Base-by-base conservation (phyloP, 2,797 vertebrate genomes). In the Eleutherodactylus coqui region DNA sequence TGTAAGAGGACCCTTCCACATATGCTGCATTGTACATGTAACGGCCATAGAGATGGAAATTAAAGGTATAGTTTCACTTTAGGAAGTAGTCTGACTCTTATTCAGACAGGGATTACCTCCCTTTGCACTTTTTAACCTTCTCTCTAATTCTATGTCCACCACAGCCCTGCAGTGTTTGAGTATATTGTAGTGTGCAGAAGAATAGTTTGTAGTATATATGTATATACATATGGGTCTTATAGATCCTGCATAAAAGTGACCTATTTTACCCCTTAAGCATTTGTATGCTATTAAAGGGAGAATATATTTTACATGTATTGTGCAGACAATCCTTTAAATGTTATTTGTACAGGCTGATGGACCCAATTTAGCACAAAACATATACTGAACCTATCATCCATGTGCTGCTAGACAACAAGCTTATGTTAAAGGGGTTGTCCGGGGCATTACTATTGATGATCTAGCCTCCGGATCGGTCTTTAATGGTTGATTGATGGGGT, bases 221-320 rank as follows among this genome's bases (percentile, higher is more conserved):
- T 83, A 82, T 86, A 78, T 83, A 87, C 58, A 19, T 83, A 78
- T 87, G 67, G 86, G 62, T 87, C 86, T 87, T 83, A 87, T 87
- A 87, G 81, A 83, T 81, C 81, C 75, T 83, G 32, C 83, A 70
- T 82, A 53, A 69, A 77, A 77, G 75, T 69, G 19, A 53, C 34
- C 60, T 77, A 69, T 82, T 58, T 76, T 69, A 45, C 38, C 67
- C 67, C 21, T 17, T 55, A 4, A 41, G 17, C 55, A 58, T 62
- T 70, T 47, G 47, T 55, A 47, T 85, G 67, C 64, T 62, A 49
- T 80, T 67, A 72, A 79, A 64, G 83, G 75, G 58, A 67, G 49
- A 77, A 78, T 76, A 73, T 83, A 83, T 78, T 85, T 69, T 85
- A 7, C 53, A 53, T 78, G 41, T 17, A 45, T 70, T 51, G 45